Evolutionary conservation across 2,113 vertebrate species (phyloP).

Genomic region (Etheostoma spectabile): DNA sequence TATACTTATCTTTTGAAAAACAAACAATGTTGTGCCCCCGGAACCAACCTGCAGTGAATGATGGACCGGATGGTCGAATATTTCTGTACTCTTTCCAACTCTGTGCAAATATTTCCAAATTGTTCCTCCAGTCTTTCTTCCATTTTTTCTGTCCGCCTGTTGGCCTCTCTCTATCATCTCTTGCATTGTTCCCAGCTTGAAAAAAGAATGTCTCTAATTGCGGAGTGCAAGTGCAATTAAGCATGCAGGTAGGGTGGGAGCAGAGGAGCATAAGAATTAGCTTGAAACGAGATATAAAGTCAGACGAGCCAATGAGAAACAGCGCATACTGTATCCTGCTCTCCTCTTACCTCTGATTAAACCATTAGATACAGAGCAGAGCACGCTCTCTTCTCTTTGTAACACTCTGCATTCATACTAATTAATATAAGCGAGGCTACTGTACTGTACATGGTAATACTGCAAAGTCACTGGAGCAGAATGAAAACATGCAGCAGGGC

Average conservation of each 20-base stretch:
- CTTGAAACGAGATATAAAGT: constrained; percentile 51
- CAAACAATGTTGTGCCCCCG: too few relatives aligned
- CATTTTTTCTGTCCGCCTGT: neutral
- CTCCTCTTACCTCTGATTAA: constrained; percentile 32
- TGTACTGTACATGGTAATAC: constrained; percentile 36
- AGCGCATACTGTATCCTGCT: neutral
- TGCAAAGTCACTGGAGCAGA: constrained; percentile 36
- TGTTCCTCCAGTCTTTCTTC: neutral
- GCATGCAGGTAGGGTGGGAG: constrained; percentile 30
- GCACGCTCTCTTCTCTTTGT: neutral
- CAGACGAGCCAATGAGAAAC: constrained; percentile 51
- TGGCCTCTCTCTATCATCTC: constrained; percentile 32
- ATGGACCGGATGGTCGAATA: too few relatives aligned
- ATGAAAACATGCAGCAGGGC: constrained; percentile 17
- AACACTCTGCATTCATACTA: constrained; percentile 1
- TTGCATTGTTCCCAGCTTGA: constrained; percentile 33
- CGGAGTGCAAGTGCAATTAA: constrained; percentile 43
- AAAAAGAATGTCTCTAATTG: neutral
- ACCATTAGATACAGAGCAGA: constrained; percentile 23
- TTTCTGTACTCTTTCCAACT: too few relatives aligned
- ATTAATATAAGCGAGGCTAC: constrained; percentile 42
- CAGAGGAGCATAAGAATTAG: constrained; percentile 45
- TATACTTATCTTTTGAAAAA: too few relatives aligned
- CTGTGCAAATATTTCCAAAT: constrained; percentile 1
- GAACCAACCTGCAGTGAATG: too few relatives aligned